Conservation (phyloP, 2,888 invertebrate genomes). For the Ichneumoninae sp. region DNA sequence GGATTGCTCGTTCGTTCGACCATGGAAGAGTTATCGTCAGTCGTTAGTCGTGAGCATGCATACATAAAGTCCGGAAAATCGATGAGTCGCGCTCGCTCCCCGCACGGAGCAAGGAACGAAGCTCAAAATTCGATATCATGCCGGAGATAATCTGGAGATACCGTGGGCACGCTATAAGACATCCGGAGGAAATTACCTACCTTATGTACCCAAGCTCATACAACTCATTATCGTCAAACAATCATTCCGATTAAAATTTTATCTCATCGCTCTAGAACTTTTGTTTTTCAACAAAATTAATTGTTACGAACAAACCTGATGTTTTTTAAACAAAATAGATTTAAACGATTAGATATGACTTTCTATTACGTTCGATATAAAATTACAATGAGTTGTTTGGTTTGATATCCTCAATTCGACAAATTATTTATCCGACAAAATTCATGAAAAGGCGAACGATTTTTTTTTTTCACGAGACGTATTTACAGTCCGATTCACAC, state of each 20-base stretch:
- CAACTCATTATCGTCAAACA: not conserved
- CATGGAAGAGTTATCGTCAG: not conserved
- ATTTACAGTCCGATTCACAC: not conserved
- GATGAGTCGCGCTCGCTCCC: not conserved
- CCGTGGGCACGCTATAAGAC: not conserved
- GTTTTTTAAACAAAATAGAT: no score
- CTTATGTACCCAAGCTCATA: not conserved
- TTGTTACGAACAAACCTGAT: no score
- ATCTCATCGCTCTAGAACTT: not conserved
- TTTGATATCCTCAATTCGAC: not conserved
- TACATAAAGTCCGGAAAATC: not conserved
- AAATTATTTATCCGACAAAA: not conserved
- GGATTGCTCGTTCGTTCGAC: slow-evolving; percentile 5
- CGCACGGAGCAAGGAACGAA: not conserved
- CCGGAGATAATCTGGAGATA: not conserved
- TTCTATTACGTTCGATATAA: not conserved
- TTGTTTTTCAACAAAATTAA: not conserved
- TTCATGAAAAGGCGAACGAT: not conserved
- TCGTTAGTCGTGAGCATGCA: slow-evolving; percentile 20
- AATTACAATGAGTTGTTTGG: not conserved
- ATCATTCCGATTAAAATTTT: not conserved
- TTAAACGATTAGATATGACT: not conserved
- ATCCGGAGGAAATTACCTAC: not conserved
- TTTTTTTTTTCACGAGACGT: not conserved
- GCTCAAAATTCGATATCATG: not conserved